Evolutionary conservation across 2,888 invertebrate genomes (phyloP).

Genomic region (Embidobia sp.): DNA sequence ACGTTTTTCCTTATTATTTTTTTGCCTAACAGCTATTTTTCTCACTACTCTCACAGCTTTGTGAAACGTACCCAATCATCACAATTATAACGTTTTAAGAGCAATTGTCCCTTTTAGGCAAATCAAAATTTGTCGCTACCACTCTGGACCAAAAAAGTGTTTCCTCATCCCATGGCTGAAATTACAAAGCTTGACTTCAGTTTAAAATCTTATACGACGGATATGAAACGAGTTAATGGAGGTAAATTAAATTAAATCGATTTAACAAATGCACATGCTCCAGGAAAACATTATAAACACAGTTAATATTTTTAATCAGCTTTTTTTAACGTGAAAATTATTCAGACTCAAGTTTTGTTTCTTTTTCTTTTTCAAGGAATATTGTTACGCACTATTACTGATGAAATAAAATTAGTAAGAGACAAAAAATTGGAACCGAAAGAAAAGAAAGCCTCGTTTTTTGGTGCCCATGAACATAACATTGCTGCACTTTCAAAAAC

Average conservation of each 20-base stretch:
- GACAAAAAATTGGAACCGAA: constrained; percentile 66
- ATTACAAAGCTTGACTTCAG: constrained; percentile 80
- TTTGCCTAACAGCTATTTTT: no score
- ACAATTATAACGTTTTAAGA: neutral
- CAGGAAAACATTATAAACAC: no score
- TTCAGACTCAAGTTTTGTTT: no score
- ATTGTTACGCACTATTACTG: constrained; percentile 73
- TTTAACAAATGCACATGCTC: no score
- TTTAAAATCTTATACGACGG: constrained; percentile 76
- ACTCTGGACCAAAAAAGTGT: constrained; percentile 80
- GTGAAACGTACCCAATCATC: no score
- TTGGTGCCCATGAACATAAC: constrained; percentile 75
- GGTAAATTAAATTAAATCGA: no score
- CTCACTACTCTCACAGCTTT: no score
- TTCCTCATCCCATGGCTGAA: constrained; percentile 78
- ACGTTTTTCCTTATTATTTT: neutral
- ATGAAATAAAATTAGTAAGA: constrained; percentile 70
- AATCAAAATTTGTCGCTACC: constrained; percentile 80
- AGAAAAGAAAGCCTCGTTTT: constrained; percentile 74
- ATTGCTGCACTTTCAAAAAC: constrained; percentile 72
- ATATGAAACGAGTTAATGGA: constrained; percentile 79
- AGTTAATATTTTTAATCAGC: no score
- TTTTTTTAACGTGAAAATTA: no score
- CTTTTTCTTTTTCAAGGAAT: constrained; percentile 66
- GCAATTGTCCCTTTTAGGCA: constrained; percentile 63